Evolutionary conservation across 2,113 vertebrate genomes (phyloP).

Genomic region (Thalassoma bifasciatum): DNA sequence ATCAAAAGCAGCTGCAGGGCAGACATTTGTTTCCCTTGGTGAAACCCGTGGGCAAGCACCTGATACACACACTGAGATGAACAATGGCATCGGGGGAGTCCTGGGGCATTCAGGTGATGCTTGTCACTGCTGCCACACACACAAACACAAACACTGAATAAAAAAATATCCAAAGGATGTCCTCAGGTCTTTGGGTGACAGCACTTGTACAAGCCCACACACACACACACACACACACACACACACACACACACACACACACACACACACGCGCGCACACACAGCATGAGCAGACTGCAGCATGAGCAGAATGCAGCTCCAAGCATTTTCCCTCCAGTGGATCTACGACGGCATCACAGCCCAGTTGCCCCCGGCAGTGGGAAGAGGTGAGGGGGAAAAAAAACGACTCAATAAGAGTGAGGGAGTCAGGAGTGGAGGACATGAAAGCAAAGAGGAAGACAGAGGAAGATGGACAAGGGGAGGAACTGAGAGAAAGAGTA

Average conservation of each 20-base stretch:
- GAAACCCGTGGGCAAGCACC: conserved; percentile 42
- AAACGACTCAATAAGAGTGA: conserved; percentile 18
- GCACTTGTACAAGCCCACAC: background rate
- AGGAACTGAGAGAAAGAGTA: conserved; percentile 46
- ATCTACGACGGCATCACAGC: conserved; percentile 52
- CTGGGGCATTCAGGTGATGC: conserved; percentile 52
- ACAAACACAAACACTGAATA: conserved; percentile 3
- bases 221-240: background rate
- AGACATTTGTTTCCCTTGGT: conserved; percentile 23
- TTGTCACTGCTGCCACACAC: background rate
- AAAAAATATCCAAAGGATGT: conserved; percentile 22
- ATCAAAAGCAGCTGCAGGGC: conserved; percentile 21
- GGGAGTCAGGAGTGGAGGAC: conserved; percentile 23
- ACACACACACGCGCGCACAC: background rate
- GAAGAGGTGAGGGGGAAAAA: conserved; percentile 22
- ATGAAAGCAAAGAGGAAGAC: conserved; percentile 33
- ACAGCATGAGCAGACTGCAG: conserved; percentile 21
- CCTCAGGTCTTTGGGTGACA: conserved; percentile 38
- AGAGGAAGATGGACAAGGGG: conserved; percentile 37
- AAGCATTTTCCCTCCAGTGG: conserved; percentile 34
- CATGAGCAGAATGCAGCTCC: conserved; percentile 25
- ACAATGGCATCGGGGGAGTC: conserved; percentile 22
- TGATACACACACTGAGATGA: conserved; percentile 19
- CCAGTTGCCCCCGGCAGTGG: conserved; percentile 37
- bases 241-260: conserved; percentile 1